A percentile compares a stretch with the other conserved stretches of the same genome.
Evolutionary conservation across 2,797 vertebrate species (phyloP).

Genomic region (Anguilla obscura): DNA sequence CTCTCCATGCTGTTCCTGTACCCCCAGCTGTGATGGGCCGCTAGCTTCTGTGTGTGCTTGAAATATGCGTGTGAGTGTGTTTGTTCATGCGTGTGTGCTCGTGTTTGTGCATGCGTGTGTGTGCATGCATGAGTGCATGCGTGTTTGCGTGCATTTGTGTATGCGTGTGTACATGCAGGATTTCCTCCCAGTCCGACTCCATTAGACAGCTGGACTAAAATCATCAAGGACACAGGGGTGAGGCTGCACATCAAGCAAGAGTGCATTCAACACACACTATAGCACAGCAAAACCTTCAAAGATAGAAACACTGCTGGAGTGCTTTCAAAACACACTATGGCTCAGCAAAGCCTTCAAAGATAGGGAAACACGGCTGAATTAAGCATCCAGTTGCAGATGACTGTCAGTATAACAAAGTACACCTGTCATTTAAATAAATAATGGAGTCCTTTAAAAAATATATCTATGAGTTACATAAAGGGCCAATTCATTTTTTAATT

Average conservation of each 20-base stretch:
- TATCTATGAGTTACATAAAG: background rate
- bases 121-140: background rate
- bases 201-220: background rate
- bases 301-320: background rate
- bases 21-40: background rate
- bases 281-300: background rate
- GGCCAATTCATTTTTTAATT: background rate
- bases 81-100: background rate
- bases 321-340: background rate
- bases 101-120: background rate
- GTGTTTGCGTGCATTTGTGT: background rate
- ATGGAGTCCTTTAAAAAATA: background rate
- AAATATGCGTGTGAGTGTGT: background rate
- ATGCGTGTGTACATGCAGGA: background rate
- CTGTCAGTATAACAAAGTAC: background rate
- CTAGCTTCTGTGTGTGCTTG: background rate
- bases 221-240: background rate
- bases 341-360: background rate
- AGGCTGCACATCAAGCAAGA: background rate
- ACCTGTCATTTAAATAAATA: background rate
- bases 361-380: background rate
- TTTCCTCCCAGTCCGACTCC: background rate
- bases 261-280: background rate
- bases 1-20: background rate
- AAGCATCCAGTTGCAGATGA: background rate